phyloP scores from a whole-genome alignment of 1,140 invertebrate genomes.

The Diprion similis region DNA sequence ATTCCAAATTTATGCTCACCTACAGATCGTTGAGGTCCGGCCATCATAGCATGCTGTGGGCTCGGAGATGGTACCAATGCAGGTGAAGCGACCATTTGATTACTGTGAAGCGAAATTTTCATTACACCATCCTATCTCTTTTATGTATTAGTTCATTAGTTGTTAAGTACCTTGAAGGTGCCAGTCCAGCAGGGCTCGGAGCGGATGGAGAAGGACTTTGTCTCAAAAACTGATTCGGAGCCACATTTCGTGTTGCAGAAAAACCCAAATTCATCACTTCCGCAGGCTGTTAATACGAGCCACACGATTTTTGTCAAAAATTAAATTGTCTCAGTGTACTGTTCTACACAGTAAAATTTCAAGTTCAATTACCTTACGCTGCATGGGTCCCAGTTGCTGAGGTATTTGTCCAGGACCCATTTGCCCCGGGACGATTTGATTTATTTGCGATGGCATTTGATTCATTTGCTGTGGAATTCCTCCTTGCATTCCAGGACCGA shows the following conservation, averaged over 20 bases:
- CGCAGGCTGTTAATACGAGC: conserved; percentile 41
- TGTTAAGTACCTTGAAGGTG: conserved; percentile 54
- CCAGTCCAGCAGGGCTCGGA: conserved; percentile 72
- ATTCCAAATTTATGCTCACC: conserved; percentile 40
- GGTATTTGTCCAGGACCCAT: conserved; percentile 66
- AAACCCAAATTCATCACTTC: conserved; percentile 61
- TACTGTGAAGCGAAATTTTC: conserved; percentile 45
- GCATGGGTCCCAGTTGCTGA: conserved; percentile 62
- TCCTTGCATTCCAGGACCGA: conserved; percentile 54
- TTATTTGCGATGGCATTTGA: conserved; percentile 47
- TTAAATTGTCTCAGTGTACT: background rate
- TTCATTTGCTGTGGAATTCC: conserved; percentile 52
- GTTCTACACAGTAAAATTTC: conserved; percentile 17
- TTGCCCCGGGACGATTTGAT: conserved; percentile 62
- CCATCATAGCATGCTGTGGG: conserved; percentile 66
- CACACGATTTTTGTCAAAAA: background rate
- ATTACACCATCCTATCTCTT: no score
- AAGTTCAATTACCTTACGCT: conserved; percentile 56
- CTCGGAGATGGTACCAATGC: conserved; percentile 76
- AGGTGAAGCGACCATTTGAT: conserved; percentile 75
- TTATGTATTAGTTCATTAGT: conserved; percentile 7
- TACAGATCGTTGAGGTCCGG: conserved; percentile 57
- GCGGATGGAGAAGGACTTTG: conserved; percentile 75
- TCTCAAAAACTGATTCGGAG: conserved; percentile 71
- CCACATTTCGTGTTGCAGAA: conserved; percentile 64